Evolutionary conservation across 2,113 vertebrate genomes (phyloP), one percentile per base, ranked within the genome.

Genomic region (Cariama cristata): DNA sequence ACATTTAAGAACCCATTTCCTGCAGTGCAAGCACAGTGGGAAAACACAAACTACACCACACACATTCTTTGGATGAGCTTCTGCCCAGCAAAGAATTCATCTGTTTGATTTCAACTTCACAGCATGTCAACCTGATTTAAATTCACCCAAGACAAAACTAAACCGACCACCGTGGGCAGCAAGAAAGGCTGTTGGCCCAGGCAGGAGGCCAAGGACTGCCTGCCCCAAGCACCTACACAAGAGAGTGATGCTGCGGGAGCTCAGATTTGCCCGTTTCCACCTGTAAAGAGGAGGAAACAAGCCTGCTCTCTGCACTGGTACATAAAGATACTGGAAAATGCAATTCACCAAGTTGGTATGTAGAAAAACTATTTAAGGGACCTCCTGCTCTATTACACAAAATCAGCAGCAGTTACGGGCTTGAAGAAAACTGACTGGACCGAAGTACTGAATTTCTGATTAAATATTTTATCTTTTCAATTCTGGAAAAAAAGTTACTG

Each of bases 81-180:
- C 86, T 88, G 71, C 58, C 82, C 87, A 72, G 40, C 6, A 59
- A 92, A 90, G 77, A 93, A 94, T 79, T 92, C 2, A 0, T 32
- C 27, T 64, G 66, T 79, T 96, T 92, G 62, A 93, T 79, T 93
- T 93, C 66, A 86, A 11, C 84, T 79, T 85, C 75, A 66, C 56
- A 82, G 77, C 7, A 3, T 17, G 74, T 88, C 90, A 91, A 62
- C 77, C 69, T 62, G 60, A 95, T 81, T 95, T 62, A 71, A 33
- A 80, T 17, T 75, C 74, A 38, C n/a, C 28, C 58, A 77, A 55
- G 73, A 75, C 76, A 84, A 88, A 93, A 69, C 72, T 27, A 52
- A 94, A 45, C 42, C 50, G 47, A 50, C 30, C 50, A 28, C 79
- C 21, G 52, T 64, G 66, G 79, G 62, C 83, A 74, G 83, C 63